Percentiles rank a stretch among this genome's conserved stretches.
Evolutionary conservation across 1,140 invertebrate genomes (phyloP).

Genomic region (Drosophila bipectinata): DNA sequence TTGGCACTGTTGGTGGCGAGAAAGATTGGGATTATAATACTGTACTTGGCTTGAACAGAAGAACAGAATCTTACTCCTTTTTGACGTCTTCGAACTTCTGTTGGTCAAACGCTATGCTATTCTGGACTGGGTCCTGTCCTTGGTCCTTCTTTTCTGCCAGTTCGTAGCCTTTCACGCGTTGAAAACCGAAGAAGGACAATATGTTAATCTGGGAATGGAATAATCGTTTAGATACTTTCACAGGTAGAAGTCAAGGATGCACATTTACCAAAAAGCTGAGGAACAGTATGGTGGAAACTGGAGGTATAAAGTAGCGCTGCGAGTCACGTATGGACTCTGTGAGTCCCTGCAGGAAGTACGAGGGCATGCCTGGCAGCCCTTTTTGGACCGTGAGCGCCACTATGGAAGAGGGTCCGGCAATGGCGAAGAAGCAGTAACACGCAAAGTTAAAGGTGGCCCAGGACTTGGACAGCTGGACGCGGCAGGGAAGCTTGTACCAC

Average conservation of each 20-base stretch:
- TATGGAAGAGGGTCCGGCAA: slow-evolving; percentile 56
- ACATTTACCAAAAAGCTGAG: slow-evolving; percentile 63
- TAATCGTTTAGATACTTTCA: neutral
- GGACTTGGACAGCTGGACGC: slow-evolving; percentile 56
- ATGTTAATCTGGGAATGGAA: slow-evolving; percentile 51
- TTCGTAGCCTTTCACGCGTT: slow-evolving; percentile 59
- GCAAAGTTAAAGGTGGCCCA: slow-evolving; percentile 54
- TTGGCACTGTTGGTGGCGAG: slow-evolving; percentile 55
- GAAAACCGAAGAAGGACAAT: slow-evolving; percentile 75
- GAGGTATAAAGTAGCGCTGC: slow-evolving; percentile 80
- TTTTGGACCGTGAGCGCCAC: slow-evolving; percentile 72
- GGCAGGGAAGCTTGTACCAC: slow-evolving; percentile 70
- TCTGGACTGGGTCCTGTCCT: neutral
- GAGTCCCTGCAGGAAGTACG: slow-evolving; percentile 78
- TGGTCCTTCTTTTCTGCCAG: slow-evolving; percentile 27
- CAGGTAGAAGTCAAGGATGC: neutral
- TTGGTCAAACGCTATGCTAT: slow-evolving; percentile 52
- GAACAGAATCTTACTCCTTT: slow-evolving; percentile 69
- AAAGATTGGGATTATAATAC: neutral
- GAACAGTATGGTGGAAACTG: slow-evolving; percentile 70
- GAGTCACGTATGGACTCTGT: slow-evolving; percentile 80
- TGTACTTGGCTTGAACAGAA: neutral
- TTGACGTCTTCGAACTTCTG: slow-evolving; percentile 77
- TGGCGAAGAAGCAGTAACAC: slow-evolving; percentile 52
- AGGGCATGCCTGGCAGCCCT: slow-evolving; percentile 77